A percentile compares a stretch with the other conserved stretches of the same genome.
phyloP scores from a whole-genome alignment of 2,113 vertebrate species.

The Rhipidura dahli region DNA sequence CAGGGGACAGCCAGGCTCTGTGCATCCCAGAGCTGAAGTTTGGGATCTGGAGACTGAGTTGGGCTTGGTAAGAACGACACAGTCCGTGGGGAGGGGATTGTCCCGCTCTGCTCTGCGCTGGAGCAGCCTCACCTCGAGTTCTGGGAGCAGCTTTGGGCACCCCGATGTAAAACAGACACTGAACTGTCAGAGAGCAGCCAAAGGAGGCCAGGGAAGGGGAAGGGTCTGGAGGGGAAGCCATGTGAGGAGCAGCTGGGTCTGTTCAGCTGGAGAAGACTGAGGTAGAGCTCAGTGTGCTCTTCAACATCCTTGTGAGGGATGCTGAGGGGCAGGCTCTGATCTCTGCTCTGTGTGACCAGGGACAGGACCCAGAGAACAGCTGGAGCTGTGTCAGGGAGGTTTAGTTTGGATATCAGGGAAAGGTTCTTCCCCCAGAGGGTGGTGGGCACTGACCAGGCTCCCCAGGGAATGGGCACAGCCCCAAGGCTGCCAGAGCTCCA shows the following conservation, averaged over 20 bases:
- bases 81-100: neutral
- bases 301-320: neutral
- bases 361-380: accelerated
- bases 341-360: neutral
- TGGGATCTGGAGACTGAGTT: neutral
- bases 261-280: neutral
- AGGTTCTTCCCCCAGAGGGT: neutral
- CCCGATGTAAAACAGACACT: accelerated
- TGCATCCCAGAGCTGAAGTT: accelerated
- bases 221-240: neutral
- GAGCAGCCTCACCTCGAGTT: accelerated
- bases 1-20: neutral
- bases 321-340: no score
- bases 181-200: neutral
- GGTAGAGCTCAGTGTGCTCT: neutral
- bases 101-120: accelerated
- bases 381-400: neutral
- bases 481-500: neutral
- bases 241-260: neutral
- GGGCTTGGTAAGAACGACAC: neutral
- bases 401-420: accelerated
- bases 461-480: neutral
- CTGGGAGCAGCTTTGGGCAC: neutral
- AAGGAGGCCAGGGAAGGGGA: neutral
- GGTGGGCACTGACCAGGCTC: neutral